Evolutionary conservation across 1,140 invertebrate genomes (phyloP).

Genomic region (Pseudachorutes palmiensis): DNA sequence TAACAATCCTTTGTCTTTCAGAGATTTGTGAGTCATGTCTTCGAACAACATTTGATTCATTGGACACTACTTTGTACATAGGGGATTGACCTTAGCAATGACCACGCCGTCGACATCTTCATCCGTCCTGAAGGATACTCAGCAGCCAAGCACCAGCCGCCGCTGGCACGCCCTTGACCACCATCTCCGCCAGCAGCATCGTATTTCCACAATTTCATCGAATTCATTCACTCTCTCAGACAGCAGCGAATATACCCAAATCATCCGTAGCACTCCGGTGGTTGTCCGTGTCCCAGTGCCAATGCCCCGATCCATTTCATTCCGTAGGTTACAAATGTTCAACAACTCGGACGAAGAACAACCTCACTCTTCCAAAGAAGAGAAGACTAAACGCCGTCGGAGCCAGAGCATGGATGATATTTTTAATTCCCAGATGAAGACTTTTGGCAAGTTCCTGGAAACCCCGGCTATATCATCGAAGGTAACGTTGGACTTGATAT

Average conservation of each 20-base stretch:
- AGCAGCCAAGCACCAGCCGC: no score
- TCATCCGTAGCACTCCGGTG: not conserved
- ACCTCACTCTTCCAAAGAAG: not conserved
- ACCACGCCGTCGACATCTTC: no score
- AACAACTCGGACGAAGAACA: not conserved
- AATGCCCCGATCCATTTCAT: conserved; percentile 2
- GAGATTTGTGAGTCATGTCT: no score
- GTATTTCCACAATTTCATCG: not conserved
- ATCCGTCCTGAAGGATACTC: no score
- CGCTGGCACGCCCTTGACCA: no score
- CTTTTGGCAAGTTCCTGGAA: conserved; percentile 13
- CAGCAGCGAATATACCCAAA: not conserved
- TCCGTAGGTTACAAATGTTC: not conserved
- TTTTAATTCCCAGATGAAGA: conserved; percentile 15
- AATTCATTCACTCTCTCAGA: not conserved
- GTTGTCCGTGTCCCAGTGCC: not conserved
- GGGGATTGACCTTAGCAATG: no score
- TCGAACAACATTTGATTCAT: no score
- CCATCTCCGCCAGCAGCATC: no score
- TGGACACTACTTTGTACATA: no score
- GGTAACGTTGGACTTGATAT: not conserved
- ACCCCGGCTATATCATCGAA: not conserved
- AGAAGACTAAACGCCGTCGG: no score
- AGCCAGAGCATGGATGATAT: conserved; percentile 31
- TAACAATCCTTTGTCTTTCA: no score